Conservation (phyloP, 2,113 vertebrate species). For the Acrocephalus arundinaceus region DNA sequence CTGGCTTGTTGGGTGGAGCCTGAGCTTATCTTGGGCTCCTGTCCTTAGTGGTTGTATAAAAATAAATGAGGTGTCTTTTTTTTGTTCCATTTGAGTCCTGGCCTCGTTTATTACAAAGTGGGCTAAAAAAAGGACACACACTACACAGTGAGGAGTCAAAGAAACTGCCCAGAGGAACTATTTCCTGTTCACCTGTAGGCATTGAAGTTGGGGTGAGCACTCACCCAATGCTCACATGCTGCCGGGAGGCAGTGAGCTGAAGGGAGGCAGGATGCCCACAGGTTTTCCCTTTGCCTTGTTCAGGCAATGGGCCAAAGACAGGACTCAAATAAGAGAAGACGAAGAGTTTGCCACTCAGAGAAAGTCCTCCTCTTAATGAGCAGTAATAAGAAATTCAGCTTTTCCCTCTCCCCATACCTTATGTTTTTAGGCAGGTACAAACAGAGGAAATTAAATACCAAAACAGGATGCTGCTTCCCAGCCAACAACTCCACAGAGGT, state of each 20-base stretch:
- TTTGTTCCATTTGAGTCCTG: too few relatives aligned
- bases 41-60: too few relatives aligned
- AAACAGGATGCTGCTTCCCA: not conserved
- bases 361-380: not conserved
- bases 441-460: not conserved
- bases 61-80: too few relatives aligned
- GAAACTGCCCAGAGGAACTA: not conserved
- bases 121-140: not conserved
- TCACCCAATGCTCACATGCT: rapidly evolving
- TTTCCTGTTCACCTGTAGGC: not conserved
- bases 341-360: not conserved
- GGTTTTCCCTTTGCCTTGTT: not conserved
- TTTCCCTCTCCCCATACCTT: rapidly evolving
- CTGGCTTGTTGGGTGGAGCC: too few relatives aligned
- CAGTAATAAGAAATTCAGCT: not conserved
- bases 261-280: not conserved
- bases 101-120: not conserved
- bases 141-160: not conserved
- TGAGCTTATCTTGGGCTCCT: too few relatives aligned
- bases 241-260: not conserved
- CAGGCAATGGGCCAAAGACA: not conserved
- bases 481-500: not conserved
- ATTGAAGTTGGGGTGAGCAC: not conserved
- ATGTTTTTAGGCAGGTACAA: not conserved
- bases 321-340: not conserved